Percentiles rank a stretch among this genome's conserved stretches.
Evolutionary conservation across 2,888 invertebrate species (phyloP).

Genomic region (Ormyrus nitidulus): DNA sequence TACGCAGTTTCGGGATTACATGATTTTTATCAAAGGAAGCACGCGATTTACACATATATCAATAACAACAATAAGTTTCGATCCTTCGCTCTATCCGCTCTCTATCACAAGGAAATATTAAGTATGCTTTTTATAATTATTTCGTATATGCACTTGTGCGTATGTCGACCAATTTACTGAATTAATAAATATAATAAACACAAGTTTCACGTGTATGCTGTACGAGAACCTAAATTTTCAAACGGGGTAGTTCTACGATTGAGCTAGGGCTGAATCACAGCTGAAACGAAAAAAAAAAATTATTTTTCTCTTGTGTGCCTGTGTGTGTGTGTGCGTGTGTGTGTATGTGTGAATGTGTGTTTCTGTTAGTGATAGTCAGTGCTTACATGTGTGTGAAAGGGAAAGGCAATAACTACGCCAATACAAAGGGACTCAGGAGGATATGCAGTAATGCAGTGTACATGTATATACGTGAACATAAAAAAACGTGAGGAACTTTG

Average conservation of each 20-base stretch:
- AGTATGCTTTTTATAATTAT: slow-evolving; percentile 64
- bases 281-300: slow-evolving; percentile 40
- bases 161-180: slow-evolving; percentile 23
- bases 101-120: slow-evolving; percentile 71
- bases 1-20: slow-evolving; percentile 54
- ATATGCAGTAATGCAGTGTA: not conserved
- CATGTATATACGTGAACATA: slow-evolving; percentile 15
- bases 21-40: slow-evolving; percentile 55
- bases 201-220: slow-evolving; percentile 58
- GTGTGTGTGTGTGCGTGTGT: not conserved
- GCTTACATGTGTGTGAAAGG: not conserved
- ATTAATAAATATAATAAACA: slow-evolving; percentile 45
- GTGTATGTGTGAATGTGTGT: no score
- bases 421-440: slow-evolving; percentile 13
- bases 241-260: slow-evolving; percentile 38
- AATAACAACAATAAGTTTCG: slow-evolving; percentile 55
- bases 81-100: slow-evolving; percentile 52
- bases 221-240: slow-evolving; percentile 57
- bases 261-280: slow-evolving; percentile 51
- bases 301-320: slow-evolving; percentile 39
- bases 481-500: slow-evolving; percentile 47
- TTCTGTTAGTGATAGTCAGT: no score
- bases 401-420: slow-evolving; percentile 30
- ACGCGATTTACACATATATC: slow-evolving; percentile 52
- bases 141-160: slow-evolving; percentile 40